phyloP scores from a whole-genome alignment of 2,888 invertebrate genomes.

The Abscondita cerata region DNA sequence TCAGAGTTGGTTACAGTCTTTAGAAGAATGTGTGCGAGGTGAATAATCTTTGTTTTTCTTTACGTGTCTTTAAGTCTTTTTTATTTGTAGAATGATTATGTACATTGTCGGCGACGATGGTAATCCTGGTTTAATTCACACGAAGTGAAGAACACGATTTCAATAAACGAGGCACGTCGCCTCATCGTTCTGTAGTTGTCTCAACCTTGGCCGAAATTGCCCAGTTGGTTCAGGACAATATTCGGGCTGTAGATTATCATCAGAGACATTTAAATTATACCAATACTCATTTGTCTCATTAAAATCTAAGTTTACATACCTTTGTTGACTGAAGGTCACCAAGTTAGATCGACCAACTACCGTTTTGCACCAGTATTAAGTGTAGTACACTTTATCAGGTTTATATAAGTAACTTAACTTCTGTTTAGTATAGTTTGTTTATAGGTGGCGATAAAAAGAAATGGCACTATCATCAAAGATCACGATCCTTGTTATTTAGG shows the following conservation, averaged over 20 bases:
- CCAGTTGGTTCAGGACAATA: slow-evolving; percentile 51
- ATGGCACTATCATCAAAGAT: slow-evolving; percentile 47
- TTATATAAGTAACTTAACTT: slow-evolving; percentile 6
- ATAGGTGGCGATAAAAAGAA: slow-evolving; percentile 44
- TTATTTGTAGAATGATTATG: slow-evolving; percentile 44
- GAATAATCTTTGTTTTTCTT: slow-evolving; percentile 3
- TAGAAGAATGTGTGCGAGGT: slow-evolving; percentile 45
- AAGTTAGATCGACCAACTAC: slow-evolving; percentile 48
- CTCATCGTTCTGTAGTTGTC: slow-evolving; percentile 50
- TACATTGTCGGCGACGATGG: slow-evolving; percentile 46
- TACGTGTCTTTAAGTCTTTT: slow-evolving; percentile 8
- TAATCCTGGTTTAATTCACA: slow-evolving; percentile 45
- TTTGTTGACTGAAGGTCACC: slow-evolving; percentile 45
- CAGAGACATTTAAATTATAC: slow-evolving; percentile 37
- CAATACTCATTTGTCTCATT: slow-evolving; percentile 43
- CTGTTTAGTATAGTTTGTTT: slow-evolving; percentile 21
- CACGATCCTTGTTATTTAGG: slow-evolving; percentile 50
- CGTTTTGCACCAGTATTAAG: slow-evolving; percentile 46
- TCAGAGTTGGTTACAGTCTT: slow-evolving; percentile 44
- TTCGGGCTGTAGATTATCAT: slow-evolving; percentile 46
- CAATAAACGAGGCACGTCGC: slow-evolving; percentile 51
- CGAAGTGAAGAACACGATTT: slow-evolving; percentile 48
- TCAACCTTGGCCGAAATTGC: slow-evolving; percentile 53
- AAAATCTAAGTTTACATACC: slow-evolving; percentile 49
- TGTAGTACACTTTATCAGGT: slow-evolving; percentile 43